Conservation (phyloP, 2,113 vertebrate species). For the Charina bottae region DNA sequence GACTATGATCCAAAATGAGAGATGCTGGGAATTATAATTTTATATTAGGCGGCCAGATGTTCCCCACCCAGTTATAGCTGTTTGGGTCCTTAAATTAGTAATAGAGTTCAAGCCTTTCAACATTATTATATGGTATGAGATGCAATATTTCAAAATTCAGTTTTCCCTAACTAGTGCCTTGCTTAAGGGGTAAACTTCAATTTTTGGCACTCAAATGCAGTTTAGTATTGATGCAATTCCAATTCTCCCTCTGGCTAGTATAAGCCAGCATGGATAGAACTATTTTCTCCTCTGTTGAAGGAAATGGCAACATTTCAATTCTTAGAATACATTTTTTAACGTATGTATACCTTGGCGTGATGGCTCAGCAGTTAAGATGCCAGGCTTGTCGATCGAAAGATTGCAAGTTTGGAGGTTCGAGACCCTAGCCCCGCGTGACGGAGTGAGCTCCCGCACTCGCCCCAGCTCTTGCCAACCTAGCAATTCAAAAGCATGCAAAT, state of each 20-base stretch:
- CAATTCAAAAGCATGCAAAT: too few relatives aligned
- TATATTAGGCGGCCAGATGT: background rate
- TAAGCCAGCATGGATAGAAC: background rate
- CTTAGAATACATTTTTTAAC: background rate
- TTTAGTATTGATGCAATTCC: background rate
- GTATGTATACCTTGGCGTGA: too few relatives aligned
- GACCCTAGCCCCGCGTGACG: too few relatives aligned
- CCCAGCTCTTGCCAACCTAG: too few relatives aligned
- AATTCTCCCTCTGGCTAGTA: background rate
- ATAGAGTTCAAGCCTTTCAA: background rate
- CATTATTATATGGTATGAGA: background rate
- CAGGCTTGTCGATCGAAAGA: too few relatives aligned
- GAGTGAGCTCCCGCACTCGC: too few relatives aligned
- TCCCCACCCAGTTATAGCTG: background rate
- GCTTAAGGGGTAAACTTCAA: background rate
- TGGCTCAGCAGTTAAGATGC: too few relatives aligned
- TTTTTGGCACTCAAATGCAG: background rate
- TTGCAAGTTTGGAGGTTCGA: too few relatives aligned
- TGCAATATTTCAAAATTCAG: background rate
- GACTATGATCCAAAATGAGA: background rate
- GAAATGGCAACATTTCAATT: background rate
- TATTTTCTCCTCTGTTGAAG: background rate
- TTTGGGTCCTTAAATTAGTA: background rate
- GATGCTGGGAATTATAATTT: background rate
- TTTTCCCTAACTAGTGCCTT: background rate